Evolutionary conservation across 1,140 invertebrate genomes (phyloP).

Genomic region (Pantala flavescens): DNA sequence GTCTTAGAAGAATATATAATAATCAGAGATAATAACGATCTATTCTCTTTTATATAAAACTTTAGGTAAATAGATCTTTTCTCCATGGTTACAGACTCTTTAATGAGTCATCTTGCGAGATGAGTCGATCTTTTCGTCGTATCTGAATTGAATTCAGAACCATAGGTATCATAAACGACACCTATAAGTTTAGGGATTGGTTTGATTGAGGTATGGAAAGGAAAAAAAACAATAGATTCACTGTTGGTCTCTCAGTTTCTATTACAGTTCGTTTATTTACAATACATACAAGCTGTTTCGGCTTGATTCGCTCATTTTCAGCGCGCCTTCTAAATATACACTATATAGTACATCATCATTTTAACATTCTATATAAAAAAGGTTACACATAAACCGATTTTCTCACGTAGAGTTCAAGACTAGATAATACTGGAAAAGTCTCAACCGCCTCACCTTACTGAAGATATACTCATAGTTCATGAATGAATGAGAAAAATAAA

Average conservation of each 20-base stretch:
- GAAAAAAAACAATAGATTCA: not conserved
- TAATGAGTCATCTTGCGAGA: no score
- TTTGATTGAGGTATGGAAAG: not conserved
- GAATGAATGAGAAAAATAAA: constrained; percentile 8
- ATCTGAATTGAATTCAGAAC: no score
- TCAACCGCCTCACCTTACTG: not conserved
- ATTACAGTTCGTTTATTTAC: constrained; percentile 10
- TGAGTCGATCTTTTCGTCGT: no score
- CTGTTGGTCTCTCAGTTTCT: constrained; percentile 5
- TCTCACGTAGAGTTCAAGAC: not conserved
- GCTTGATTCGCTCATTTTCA: not conserved
- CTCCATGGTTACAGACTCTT: no score
- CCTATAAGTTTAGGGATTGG: no score
- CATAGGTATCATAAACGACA: no score
- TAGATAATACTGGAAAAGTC: constrained; percentile 10
- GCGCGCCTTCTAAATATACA: not conserved
- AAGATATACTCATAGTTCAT: constrained; percentile 10
- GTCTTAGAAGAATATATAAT: no score
- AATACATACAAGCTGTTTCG: not conserved
- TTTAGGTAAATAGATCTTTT: no score
- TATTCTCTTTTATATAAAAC: no score
- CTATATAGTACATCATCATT: not conserved
- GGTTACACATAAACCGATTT: not conserved
- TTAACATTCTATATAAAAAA: constrained; percentile 11
- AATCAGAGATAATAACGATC: no score